Evolutionary conservation across 2,113 vertebrate genomes (phyloP), one percentile per base, ranked within the genome.

Genomic region (Orthonyx spaldingii): DNA sequence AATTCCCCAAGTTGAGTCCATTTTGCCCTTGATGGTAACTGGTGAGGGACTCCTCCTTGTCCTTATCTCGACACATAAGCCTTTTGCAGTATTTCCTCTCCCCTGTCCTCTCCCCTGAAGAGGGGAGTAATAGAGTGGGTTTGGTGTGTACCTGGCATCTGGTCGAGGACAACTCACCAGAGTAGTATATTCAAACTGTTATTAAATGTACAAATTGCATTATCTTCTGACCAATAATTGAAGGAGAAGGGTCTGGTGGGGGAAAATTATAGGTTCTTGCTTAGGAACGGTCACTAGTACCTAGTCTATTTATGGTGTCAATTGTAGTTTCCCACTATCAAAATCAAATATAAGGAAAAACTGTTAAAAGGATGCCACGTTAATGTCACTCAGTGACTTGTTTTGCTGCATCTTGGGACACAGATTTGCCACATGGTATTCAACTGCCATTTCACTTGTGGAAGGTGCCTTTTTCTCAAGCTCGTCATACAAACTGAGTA

Each of bases 181-280:
- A 57, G 20, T 10, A 93, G 79, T 89, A 95, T 95, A 96, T 94
- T 85, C 72, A 95, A 96, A 91, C 50, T 50, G 19, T 90, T 97
- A 92, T 90, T 97, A 89, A 89, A 96, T 82, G 56, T 89, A 94
- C 86, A 96, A 84, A 75, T 92, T 80, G 8, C 33, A 53, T 83
- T 94, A 63, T 94, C 30, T 88, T 93, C 90, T 91, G 57, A 64
- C 47, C 87, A 89, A 59, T 80, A 94, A 91, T 78, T 33, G 79
- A 87, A 91, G 10, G 24, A 57, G 49, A 90, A 89, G 27, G 11
- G 33, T 74, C 26, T 84, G 20, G 44, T 78, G 55, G 32, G n/a
- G 72, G 18, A 55, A 96, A 88, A 87, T 72, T 33, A 44, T 22
- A 55, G 32, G 13, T 66, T 89, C 41, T 94, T 78, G 7, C 68